Conservation (phyloP, 1,140 invertebrate genomes). For the Eupeodes corollae region DNA sequence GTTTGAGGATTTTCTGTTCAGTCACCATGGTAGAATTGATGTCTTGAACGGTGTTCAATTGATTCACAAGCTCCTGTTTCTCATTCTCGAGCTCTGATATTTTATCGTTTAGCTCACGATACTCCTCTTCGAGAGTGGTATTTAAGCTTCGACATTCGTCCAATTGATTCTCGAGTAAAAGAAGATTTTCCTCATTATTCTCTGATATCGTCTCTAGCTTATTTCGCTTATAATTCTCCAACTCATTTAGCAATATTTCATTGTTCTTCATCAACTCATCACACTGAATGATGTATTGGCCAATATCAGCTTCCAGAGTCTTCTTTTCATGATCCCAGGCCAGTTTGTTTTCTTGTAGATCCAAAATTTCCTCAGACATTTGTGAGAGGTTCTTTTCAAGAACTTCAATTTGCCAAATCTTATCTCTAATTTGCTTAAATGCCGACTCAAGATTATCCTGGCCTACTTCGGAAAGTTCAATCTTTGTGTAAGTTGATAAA, state of each 20-base stretch:
- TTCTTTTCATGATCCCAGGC: conserved; percentile 41
- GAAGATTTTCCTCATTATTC: conserved; percentile 51
- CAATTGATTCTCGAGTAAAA: conserved; percentile 47
- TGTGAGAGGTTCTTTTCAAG: conserved; percentile 32
- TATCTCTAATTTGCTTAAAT: conserved; percentile 29
- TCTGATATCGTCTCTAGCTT: conserved; percentile 55
- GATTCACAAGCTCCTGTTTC: conserved; percentile 36
- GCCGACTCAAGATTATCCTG: conserved; percentile 31
- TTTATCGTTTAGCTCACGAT: conserved; percentile 33
- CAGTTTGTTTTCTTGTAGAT: conserved; percentile 23
- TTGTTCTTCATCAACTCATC: conserved; percentile 55
- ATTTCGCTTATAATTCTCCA: conserved; percentile 47
- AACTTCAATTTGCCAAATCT: conserved; percentile 25
- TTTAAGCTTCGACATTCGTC: conserved; percentile 43
- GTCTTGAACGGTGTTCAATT: conserved; percentile 32
- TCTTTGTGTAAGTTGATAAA: conserved; percentile 17
- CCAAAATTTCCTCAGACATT: conserved; percentile 22
- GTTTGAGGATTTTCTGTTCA: background rate
- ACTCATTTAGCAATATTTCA: conserved; percentile 49
- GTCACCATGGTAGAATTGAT: background rate
- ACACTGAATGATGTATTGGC: conserved; percentile 49
- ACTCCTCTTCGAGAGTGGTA: conserved; percentile 40
- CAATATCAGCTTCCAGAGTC: conserved; percentile 44
- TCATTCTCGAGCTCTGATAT: conserved; percentile 35
- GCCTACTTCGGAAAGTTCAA: conserved; percentile 13